Percentiles rank a stretch among this genome's conserved stretches.
These are phyloP conservation scores for Sinosuthora webbiana DNA, from an alignment of 2,113 vertebrate species.

Conservation along the genomic window DNA sequence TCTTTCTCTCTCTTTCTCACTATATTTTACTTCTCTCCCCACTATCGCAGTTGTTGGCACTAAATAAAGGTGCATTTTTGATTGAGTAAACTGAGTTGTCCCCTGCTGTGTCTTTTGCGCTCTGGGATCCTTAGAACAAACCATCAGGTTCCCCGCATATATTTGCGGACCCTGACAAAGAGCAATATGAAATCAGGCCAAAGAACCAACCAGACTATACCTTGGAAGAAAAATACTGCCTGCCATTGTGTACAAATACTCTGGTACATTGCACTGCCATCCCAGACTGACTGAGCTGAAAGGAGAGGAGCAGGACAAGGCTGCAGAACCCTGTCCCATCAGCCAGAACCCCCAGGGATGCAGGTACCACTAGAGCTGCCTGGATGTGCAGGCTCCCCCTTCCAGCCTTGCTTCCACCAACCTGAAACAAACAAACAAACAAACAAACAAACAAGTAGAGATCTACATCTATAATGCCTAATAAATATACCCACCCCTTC, in stretches of 20 bases:
- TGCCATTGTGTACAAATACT: neutral
- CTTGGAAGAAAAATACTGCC: neutral
- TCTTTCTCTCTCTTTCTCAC: too few species aligned
- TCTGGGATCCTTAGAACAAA: too few species aligned
- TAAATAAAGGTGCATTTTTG: too few species aligned
- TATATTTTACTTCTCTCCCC: too few species aligned
- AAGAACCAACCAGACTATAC: neutral
- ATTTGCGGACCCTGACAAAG: neutral
- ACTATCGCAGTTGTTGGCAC: too few species aligned
- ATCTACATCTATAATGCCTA: neutral
- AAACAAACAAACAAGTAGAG: neutral
- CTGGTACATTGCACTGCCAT: neutral
- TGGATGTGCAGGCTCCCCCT: neutral
- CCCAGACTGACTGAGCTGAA: neutral
- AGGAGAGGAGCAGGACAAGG: neutral
- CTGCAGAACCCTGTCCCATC: neutral
- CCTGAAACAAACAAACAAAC: neutral
- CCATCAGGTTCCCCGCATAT: too few species aligned
- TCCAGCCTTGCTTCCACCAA: neutral
- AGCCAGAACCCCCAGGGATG: neutral
- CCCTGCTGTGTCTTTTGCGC: too few species aligned
- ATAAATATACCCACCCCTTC: neutral
- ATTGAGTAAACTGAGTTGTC: too few species aligned
- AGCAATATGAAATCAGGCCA: neutral
- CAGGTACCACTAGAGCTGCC: neutral